phyloP scores from a whole-genome alignment of 2,113 vertebrate genomes.

The Engraulis encrasicolus region DNA sequence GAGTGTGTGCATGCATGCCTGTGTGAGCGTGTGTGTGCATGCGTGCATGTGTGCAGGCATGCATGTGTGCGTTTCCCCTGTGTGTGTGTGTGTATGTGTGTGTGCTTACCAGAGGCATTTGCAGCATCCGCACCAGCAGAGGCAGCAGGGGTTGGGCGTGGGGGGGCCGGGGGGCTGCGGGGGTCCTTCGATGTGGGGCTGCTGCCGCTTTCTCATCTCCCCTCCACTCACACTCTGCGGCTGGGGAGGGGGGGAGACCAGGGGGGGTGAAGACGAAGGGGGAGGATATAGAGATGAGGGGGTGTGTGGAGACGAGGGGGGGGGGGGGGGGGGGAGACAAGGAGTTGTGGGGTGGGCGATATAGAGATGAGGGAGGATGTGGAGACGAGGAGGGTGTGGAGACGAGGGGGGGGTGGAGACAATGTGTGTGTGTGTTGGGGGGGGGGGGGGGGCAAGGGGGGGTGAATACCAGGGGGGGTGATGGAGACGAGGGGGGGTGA shows the following conservation, averaged over 20 bases:
- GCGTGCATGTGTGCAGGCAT: neutral
- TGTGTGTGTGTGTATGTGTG: neutral
- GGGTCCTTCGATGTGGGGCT: slow-evolving; percentile 78
- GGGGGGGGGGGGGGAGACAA: neutral
- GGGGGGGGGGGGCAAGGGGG: too few species aligned
- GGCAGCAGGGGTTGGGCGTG: slow-evolving; percentile 78
- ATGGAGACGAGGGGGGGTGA: too few species aligned
- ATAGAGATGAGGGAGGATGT: too few species aligned
- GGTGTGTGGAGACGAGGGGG: neutral
- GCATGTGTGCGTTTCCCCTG: neutral
- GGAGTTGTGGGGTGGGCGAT: too few species aligned
- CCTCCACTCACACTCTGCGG: slow-evolving; percentile 75
- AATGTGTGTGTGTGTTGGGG: too few species aligned
- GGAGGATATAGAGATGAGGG: slow-evolving; percentile 21
- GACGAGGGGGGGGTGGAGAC: too few species aligned
- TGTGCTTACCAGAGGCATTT: slow-evolving; percentile 78
- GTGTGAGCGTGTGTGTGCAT: neutral
- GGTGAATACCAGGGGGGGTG: too few species aligned
- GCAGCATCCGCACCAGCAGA: slow-evolving; percentile 83
- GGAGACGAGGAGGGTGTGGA: too few species aligned
- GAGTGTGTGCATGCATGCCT: neutral
- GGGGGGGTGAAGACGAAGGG: neutral
- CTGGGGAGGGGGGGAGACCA: slow-evolving; percentile 52
- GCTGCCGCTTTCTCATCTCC: slow-evolving; percentile 84
- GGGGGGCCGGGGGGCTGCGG: slow-evolving; percentile 75